Base-by-base conservation (phyloP, 1,140 invertebrate genomes). In the Drosophila simulans region DNA sequence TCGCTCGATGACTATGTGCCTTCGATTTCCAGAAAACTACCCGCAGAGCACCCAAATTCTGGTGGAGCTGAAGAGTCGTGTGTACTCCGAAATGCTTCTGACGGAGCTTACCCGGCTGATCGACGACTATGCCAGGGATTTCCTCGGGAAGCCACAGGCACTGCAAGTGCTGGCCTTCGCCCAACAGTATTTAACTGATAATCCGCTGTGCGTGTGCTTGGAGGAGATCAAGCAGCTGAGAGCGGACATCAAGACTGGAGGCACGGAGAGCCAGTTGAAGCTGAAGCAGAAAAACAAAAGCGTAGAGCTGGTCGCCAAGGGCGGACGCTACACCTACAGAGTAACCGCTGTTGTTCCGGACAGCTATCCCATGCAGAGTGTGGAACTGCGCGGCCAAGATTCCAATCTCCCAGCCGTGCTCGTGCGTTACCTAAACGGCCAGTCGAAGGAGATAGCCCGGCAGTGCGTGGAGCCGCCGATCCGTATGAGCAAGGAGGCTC, bases 21-120 rank as follows among this genome's bases (percentile, higher is more conserved):
- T 96, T 20, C 95, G 95, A 78, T 96, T 96, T 91, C 94, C 95
- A 4, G 71, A 92, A 8, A 91, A 94, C 37, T 81, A 85, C 39
- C 96, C 96, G 90, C 95, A 95, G 3, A 65, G 85, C 7, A 73
- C 83, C 0, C 91, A 93, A 1, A 76, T 96, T 3, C 84, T 96
- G 12, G 91, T 96, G n/a, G 96, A 97, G 92, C 90, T 97, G 0
- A 96, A 96, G 81, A 96, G 95, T 75, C 96, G 95, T 92, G 94
- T 94, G 39, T 90, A 96, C 5, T 94, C 95, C 1, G 93, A 94
- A 4, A 96, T 94, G 83, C 92, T 96, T 42, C 92, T 96, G 7
- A 92, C 94, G 52, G 94, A 94, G 46, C 83, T 97, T 35, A 94
- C 95, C 8, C 93, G 94, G 60, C 91, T 96, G 7, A 95, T 95